Evolutionary conservation across 2,797 vertebrate genomes (phyloP).

Genomic region (Saxicola maurus): DNA sequence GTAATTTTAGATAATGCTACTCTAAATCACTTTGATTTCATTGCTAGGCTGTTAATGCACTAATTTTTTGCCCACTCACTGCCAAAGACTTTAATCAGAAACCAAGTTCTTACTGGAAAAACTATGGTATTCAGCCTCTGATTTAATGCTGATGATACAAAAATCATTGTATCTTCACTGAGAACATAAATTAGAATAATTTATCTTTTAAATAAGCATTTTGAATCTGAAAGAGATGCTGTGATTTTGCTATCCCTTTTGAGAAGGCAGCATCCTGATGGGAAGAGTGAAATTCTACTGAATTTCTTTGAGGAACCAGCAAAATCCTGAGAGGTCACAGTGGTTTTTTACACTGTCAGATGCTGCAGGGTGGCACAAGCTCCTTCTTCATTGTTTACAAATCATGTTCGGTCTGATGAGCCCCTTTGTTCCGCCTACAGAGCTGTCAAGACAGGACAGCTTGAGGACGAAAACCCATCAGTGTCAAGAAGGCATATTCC

Average conservation of each 20-base stretch:
- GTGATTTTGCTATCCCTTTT: background rate
- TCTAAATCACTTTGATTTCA: conserved; percentile 34
- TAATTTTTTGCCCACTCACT: conserved; percentile 13
- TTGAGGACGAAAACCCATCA: background rate
- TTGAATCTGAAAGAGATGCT: background rate
- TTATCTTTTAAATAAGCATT: background rate
- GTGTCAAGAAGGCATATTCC: rapidly evolving
- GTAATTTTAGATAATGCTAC: conserved; percentile 13
- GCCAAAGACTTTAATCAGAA: conserved; percentile 2
- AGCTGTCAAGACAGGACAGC: background rate
- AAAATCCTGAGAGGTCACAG: rapidly evolving
- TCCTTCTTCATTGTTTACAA: background rate
- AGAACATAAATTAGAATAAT: background rate
- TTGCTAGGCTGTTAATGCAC: background rate
- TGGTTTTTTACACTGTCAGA: background rate
- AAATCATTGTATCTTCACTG: background rate
- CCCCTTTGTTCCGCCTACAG: background rate
- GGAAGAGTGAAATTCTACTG: background rate
- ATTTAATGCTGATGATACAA: background rate
- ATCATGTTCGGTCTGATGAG: background rate
- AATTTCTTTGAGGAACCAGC: background rate
- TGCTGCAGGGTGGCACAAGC: background rate
- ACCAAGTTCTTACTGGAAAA: background rate
- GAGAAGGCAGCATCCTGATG: background rate
- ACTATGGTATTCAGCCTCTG: background rate